phyloP scores from a whole-genome alignment of 2,888 invertebrate species.

The Tiliacea aurago region DNA sequence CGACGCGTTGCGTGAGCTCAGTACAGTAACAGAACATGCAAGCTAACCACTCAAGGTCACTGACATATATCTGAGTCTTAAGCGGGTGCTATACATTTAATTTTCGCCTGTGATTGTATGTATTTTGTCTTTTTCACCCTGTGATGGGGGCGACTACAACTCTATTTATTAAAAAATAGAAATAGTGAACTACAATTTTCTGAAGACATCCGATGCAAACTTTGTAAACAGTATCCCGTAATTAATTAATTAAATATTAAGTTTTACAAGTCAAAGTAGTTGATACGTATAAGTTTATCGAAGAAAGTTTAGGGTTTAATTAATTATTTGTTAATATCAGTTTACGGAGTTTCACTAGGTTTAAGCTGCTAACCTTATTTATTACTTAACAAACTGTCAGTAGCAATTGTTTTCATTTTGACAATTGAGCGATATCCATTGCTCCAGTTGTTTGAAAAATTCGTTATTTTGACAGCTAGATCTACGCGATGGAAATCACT shows the following conservation, averaged over 20 bases:
- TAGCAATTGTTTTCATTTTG: neutral
- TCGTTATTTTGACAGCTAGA: neutral
- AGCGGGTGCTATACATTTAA: neutral
- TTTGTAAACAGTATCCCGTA: neutral
- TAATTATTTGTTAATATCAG: constrained; percentile 23
- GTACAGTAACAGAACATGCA: too few relatives aligned
- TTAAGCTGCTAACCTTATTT: neutral
- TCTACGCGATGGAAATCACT: neutral
- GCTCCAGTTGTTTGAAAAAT: neutral
- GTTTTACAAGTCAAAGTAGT: constrained; percentile 26
- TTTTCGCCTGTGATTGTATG: constrained; percentile 7
- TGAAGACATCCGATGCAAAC: neutral
- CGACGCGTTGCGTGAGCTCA: too few relatives aligned
- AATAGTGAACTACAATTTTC: neutral
- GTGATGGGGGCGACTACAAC: neutral
- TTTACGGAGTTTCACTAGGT: constrained; percentile 3
- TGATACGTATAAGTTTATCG: constrained; percentile 6
- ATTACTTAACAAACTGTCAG: neutral
- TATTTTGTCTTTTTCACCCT: neutral
- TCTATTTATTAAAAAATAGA: neutral
- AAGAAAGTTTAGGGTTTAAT: constrained; percentile 27
- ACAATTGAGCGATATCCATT: neutral
- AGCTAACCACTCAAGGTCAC: too few relatives aligned
- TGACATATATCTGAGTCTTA: too few relatives aligned
- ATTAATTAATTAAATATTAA: constrained; percentile 8